These are phyloP conservation scores for Ochropleura leucogaster DNA, from an alignment of 2,888 invertebrate species.

Conservation along the genomic window DNA sequence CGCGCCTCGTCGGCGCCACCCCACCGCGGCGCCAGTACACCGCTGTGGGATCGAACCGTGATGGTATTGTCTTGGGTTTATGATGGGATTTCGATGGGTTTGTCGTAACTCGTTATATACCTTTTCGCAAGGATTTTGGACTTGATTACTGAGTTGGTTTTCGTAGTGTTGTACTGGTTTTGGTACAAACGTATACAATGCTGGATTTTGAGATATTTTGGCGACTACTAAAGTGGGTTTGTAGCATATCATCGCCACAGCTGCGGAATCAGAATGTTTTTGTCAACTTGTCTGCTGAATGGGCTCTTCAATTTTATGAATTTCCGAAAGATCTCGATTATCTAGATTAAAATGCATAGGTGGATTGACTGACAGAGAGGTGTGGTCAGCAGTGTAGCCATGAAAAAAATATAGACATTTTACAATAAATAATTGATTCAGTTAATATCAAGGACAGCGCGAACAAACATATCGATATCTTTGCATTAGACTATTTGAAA, in stretches of 20 bases:
- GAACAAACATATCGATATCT: constrained; percentile 28
- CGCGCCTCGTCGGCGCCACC: constrained; percentile 79
- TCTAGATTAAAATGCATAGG: background rate
- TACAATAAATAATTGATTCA: constrained; percentile 20
- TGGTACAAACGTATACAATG: background rate
- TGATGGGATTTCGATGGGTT: constrained; percentile 47
- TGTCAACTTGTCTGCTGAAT: background rate
- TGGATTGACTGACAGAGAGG: background rate
- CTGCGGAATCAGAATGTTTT: too few species aligned
- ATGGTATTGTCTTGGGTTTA: constrained; percentile 64
- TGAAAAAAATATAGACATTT: constrained; percentile 41
- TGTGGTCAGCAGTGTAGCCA: background rate
- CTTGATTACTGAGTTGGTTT: background rate
- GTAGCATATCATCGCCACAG: background rate
- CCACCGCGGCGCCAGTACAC: constrained; percentile 77
- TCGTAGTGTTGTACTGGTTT: background rate
- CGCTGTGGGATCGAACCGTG: constrained; percentile 71
- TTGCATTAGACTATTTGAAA: constrained; percentile 8
- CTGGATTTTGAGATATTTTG: background rate
- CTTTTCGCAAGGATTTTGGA: background rate
- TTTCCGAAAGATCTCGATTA: background rate
- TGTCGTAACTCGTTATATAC: constrained; percentile 16
- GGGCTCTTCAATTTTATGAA: background rate
- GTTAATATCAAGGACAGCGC: constrained; percentile 40
- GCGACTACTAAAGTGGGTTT: background rate